Percentiles rank a stretch among this genome's conserved stretches.
These are phyloP conservation scores for Sisyra terminalis DNA, from an alignment of 2,888 invertebrate genomes.

Conservation along the genomic window DNA sequence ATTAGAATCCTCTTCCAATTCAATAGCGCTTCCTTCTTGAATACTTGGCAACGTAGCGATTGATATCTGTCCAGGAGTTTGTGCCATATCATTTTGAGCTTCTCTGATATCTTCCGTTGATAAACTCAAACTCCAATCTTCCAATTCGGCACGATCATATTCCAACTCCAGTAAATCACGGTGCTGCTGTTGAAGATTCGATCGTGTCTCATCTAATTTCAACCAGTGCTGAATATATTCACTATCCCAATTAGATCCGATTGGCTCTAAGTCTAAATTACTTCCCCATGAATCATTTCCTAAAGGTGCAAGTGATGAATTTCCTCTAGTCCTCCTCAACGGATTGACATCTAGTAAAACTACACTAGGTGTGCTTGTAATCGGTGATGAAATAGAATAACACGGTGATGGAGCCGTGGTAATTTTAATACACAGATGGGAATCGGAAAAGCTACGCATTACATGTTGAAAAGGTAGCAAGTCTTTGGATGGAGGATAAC, in stretches of 20 bases:
- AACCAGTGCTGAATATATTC: slow-evolving; percentile 65
- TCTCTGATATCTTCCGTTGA: slow-evolving; percentile 52
- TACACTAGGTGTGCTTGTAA: slow-evolving; percentile 43
- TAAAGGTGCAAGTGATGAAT: slow-evolving; percentile 21
- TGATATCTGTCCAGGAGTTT: slow-evolving; percentile 45
- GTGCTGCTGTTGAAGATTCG: slow-evolving; percentile 48
- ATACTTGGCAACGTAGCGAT: slow-evolving; percentile 52
- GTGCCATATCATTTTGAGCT: slow-evolving; percentile 23
- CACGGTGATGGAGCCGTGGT: slow-evolving; percentile 39
- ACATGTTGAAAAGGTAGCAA: slow-evolving; percentile 55
- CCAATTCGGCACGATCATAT: slow-evolving; percentile 58
- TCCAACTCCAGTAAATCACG: slow-evolving; percentile 51
- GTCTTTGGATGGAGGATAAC: slow-evolving; percentile 53
- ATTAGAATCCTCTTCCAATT: slow-evolving; percentile 55
- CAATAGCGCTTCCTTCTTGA: slow-evolving; percentile 53
- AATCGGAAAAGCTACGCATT: slow-evolving; percentile 58
- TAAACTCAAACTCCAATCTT: slow-evolving; percentile 62
- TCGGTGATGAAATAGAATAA: slow-evolving; percentile 36
- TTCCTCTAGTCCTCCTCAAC: slow-evolving; percentile 37
- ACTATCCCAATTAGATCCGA: slow-evolving; percentile 45
- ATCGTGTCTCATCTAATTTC: slow-evolving; percentile 52
- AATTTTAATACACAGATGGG: slow-evolving; percentile 53
- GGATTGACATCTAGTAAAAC: slow-evolving; percentile 39
- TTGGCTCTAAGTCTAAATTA: slow-evolving; percentile 31
- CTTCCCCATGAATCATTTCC: slow-evolving; percentile 7